A percentile compares a stretch with the other conserved stretches of the same genome.
Conservation (phyloP, 2,113 vertebrate genomes). For the Eonycteris spelaea region DNA sequence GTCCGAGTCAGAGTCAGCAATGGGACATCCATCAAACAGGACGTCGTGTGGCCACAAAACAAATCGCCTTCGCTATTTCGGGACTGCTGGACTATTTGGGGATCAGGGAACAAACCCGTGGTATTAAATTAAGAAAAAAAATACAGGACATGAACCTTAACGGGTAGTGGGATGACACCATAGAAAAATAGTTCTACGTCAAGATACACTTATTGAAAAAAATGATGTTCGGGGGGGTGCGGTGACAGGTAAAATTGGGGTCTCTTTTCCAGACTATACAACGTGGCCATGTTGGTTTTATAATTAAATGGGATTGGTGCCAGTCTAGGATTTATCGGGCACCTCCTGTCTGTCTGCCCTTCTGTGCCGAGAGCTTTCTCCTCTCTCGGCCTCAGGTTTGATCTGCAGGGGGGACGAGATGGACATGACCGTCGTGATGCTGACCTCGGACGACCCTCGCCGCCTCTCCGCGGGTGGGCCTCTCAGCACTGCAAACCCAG, state of each 20-base stretch:
- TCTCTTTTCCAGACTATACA: background rate
- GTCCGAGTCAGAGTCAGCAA: background rate
- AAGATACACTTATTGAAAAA: background rate
- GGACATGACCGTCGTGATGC: accelerated
- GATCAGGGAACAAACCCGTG: accelerated
- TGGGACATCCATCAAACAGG: accelerated
- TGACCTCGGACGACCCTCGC: background rate
- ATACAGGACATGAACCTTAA: accelerated
- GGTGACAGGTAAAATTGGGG: background rate
- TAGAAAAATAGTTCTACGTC: accelerated
- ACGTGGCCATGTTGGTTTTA: accelerated
- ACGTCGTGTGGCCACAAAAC: accelerated
- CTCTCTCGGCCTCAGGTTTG: background rate
- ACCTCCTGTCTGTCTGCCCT: background rate
- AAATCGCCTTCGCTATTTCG: accelerated
- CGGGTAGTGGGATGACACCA: accelerated
- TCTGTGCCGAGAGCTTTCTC: background rate
- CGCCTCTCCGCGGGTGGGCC: accelerated
- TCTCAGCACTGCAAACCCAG: too few relatives aligned
- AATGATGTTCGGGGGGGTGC: background rate
- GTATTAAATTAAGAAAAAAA: accelerated
- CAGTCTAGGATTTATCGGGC: background rate
- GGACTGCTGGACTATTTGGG: accelerated
- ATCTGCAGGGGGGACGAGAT: background rate
- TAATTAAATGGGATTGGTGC: background rate